These are phyloP conservation scores for Peromyscus maniculatus DNA, from an alignment of 2,113 vertebrate species.

Conservation along the genomic window DNA sequence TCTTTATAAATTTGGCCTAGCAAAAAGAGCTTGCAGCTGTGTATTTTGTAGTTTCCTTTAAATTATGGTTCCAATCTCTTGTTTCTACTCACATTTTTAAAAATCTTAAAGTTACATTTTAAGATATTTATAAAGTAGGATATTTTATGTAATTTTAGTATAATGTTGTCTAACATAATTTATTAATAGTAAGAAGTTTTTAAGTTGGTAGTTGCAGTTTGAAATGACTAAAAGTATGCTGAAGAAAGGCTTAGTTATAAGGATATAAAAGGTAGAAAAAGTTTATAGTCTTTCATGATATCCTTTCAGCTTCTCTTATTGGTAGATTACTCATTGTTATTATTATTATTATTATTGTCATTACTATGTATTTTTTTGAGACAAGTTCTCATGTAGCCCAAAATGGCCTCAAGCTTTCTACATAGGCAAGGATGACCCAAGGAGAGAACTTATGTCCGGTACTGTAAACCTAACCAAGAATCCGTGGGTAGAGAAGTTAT, in stretches of 20 bases:
- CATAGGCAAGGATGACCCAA: neutral
- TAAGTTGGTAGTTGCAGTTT: conserved; percentile 40
- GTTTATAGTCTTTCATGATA: neutral
- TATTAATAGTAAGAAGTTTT: neutral
- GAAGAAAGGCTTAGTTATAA: conserved; percentile 15
- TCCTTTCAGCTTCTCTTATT: neutral
- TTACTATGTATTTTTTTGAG: neutral
- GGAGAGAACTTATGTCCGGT: neutral
- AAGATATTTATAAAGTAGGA: neutral
- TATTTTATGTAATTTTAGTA: neutral
- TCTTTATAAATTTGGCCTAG: conserved; percentile 16
- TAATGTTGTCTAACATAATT: conserved; percentile 30
- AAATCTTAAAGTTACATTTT: conserved; percentile 29
- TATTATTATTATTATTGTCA: neutral
- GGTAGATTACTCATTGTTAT: neutral
- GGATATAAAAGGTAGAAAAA: neutral
- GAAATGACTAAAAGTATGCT: conserved; percentile 12
- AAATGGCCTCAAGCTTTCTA: neutral
- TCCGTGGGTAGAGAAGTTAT: neutral
- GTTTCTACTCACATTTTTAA: conserved; percentile 30
- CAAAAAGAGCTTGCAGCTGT: conserved; percentile 22
- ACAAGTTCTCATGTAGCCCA: neutral
- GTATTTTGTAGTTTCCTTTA: conserved; percentile 58
- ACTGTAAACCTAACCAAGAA: neutral
- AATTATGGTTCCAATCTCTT: neutral